A percentile compares a stretch with the other conserved stretches of the same genome.
phyloP scores from a whole-genome alignment of 2,888 invertebrate species.

The Aricia artaxerxes region DNA sequence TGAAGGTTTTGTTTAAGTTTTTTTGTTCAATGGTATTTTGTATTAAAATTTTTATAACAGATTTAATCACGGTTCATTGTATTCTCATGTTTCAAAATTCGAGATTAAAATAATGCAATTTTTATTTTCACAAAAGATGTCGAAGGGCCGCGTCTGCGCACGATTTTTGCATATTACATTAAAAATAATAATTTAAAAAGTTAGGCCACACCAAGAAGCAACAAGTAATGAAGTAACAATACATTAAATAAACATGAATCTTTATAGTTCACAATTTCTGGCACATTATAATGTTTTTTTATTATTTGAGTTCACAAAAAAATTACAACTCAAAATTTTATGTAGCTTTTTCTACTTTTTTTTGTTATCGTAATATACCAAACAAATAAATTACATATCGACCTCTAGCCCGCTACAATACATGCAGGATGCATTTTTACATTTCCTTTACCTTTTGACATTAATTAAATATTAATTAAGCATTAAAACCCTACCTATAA shows the following conservation, averaged over 20 bases:
- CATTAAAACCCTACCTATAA: not conserved
- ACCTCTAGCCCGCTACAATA: not conserved
- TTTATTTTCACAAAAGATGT: not conserved
- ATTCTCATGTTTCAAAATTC: too few species aligned
- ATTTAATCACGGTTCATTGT: too few species aligned
- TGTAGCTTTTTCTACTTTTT: too few species aligned
- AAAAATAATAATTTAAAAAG: not conserved
- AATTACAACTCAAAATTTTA: not conserved
- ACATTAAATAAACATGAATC: too few species aligned
- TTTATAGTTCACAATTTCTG: too few species aligned
- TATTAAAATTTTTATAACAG: not conserved
- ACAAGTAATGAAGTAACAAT: not conserved
- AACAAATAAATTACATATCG: not conserved
- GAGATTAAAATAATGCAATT: not conserved
- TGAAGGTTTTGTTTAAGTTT: not conserved
- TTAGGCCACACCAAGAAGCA: not conserved
- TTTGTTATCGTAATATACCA: too few species aligned
- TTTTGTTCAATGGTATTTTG: not conserved
- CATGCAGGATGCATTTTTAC: not conserved
- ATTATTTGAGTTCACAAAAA: not conserved
- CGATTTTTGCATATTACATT: not conserved
- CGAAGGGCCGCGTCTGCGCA: not conserved
- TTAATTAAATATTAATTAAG: not conserved
- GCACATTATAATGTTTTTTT: too few species aligned
- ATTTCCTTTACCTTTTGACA: slow-evolving; percentile 10